Base-by-base conservation (phyloP, 2,888 invertebrate genomes). In the Dascillus cervinus region DNA sequence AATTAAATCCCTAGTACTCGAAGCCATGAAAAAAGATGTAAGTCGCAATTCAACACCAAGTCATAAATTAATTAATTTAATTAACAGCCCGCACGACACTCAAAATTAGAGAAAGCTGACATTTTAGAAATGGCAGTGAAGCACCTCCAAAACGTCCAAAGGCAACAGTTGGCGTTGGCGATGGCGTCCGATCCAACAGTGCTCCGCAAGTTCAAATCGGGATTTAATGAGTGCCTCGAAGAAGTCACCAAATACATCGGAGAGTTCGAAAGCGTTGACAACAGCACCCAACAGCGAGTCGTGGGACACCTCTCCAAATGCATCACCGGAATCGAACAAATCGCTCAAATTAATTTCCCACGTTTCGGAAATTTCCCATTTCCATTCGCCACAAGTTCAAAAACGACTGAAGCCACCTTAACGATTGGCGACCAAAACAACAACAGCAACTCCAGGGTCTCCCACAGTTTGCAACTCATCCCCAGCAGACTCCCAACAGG, bases 61-160 rank as follows among this genome's bases (percentile, higher is more conserved):
- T 5, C 5, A 6, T 22, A 5, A 5, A 22, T 11, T 22, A 9
- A 6, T 8, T 8, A 8, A 6, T 17, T 4, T 17, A 17, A 17
- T 40, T 75, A 75, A 38, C 75, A 92, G 90, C 89, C 91, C 19
- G 80, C 89, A 2, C 78, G 91, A 34, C 92, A 94, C 67, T 89
- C 90, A 3, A 95, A 95, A 62, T 70, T 95, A 53, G 95, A 95
- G 64, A 95, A 95, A 60, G 94, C 95, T 1, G 95, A 95, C 63
- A 94, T 95, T 48, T 69, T 95, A 30, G 95, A 95, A 65, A 82
- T 94, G 74, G 91, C 94, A 1, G 94, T 95, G 25, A 87, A 89
- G 58, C 91, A 94, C 60, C 70, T 96, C 27, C 88, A 91, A 60
- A 82, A 83, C 39, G 69, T 95, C 9, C 92, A 94, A 57, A 75